Evolutionary conservation across 2,113 vertebrate species (phyloP), one percentile per base, ranked within the genome.

Genomic region (Pachyramphus minor): DNA sequence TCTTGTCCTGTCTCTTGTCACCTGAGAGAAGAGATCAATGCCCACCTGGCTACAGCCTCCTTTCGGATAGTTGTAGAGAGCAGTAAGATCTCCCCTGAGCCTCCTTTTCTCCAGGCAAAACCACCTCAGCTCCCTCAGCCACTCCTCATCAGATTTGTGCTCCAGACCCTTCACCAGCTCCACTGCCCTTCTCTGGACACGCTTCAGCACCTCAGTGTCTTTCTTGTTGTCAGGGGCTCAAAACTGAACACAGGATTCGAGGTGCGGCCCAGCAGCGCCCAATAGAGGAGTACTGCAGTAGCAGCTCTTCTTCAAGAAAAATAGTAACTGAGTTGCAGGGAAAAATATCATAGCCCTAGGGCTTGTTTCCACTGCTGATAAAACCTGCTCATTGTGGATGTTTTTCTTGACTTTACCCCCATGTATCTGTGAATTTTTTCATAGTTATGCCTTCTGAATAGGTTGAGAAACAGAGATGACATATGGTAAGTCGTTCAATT

Each of bases 201-300:
- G 0, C 6, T 87, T 12, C 6, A 87, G 19, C 11, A 13, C 11
- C 39, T 81, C 68, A 6, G 3, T 10, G 30, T 47, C 33, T 17
- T 31, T 58, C 22, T 16, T 27, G 35, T 11, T 7, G 27, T 11
- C 45, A 69, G 35, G 5, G 2, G 5, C 20, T 15, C 45, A 20
- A 56, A 60, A 37, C 35, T 14, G n/a, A 39, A 10, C 12, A 21
- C 3, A n/a, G 20, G 0, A 71, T 27, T 80, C 0, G 0, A 79
- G 2, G 6, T 63, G 22, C 0, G 0, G 42, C 33, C 44, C 23
- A 35, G 12, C 30, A 24, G 55, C 8, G 12, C 12, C 0, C 0
- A 53, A 22, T 19, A 35, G 8, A 73, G 14, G 14, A 45, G 14
- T 12, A 23, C 30, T 91, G 42, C 18, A 63, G 39, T 20, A 64